Base-by-base conservation (phyloP, 2,888 invertebrate genomes). In the Pandemis corylana region DNA sequence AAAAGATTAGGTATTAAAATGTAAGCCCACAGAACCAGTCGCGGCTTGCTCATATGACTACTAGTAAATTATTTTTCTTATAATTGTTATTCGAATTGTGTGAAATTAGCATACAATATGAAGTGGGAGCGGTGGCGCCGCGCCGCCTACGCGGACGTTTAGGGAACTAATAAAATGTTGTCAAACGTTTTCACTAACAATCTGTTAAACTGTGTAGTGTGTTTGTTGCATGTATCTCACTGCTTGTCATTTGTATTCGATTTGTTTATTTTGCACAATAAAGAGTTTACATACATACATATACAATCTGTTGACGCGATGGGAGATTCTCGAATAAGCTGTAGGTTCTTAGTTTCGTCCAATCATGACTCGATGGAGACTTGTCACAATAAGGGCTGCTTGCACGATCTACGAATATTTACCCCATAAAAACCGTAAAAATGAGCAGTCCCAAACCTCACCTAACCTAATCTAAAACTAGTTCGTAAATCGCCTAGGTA, bases 91-190 rank as follows among this genome's bases (percentile, higher is more conserved):
- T 92, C 88, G 77, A 90, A 87, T 85, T 87, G 85, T 85, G 78
- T 79, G 77, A 82, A 84, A 90, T 91, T 90, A 88, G 89, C 94
- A 94, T 94, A 94, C 94, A 94, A 94, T 94, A 92, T 91, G 87
- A 88, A 85, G 82, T 83, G 78, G 80, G 84, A 83, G 78, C 80
- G 76, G 83, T 86, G 90, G 90, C 90, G 90, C 89, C 90, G 83
- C 75, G n/a, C 80, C 90, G 78, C 90, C 90, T 77, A 90, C 90
- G 83, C 83, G 72, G 64, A 76, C 76, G 64, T 79, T 80, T 78
- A 77, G 73, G 75, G 75, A 76, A 80, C 76, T 67, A 78, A 61
- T 79, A 75, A 72, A 74, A 75, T 74, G 71, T 79, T 80, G 76
- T 74, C 72, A 15, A 71, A 69, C n/a, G 71, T 64, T 68, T 75